phyloP scores from a whole-genome alignment of 92 coral and sea anemone genomes.

The Paragorgia papillata region DNA sequence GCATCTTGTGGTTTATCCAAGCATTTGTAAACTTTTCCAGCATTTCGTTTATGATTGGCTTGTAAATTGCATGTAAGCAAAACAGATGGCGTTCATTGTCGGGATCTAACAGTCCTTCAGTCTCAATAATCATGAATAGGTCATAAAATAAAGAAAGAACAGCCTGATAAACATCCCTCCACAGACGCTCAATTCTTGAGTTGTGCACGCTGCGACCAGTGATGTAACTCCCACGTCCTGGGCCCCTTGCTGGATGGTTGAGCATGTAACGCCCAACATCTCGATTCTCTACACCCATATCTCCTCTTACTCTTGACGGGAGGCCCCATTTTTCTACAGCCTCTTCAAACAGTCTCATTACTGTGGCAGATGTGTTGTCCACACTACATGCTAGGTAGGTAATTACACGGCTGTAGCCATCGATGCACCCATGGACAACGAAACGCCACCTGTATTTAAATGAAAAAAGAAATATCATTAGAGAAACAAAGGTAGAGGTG shows the following conservation, averaged over 20 bases:
- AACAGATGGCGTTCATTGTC: conserved; percentile 45
- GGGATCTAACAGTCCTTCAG: background rate
- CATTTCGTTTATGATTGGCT: conserved; percentile 39
- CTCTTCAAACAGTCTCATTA: conserved; percentile 40
- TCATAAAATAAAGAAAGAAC: conserved; percentile 44
- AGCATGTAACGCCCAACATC: conserved; percentile 55
- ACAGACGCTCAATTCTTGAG: conserved; percentile 48
- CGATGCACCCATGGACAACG: conserved; percentile 64
- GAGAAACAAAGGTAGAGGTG: too few species aligned
- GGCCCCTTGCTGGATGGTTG: conserved; percentile 45
- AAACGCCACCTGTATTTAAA: conserved; percentile 62
- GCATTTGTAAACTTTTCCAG: conserved; percentile 31
- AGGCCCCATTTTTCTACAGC: conserved; percentile 57
- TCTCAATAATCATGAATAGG: conserved; percentile 35
- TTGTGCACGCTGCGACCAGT: conserved; percentile 52
- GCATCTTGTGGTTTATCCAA: conserved; percentile 54
- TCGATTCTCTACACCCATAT: conserved; percentile 65
- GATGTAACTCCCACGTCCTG: conserved; percentile 52
- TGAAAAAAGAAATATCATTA: background rate
- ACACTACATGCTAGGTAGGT: too few species aligned
- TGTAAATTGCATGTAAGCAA: conserved; percentile 48
- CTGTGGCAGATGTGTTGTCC: conserved; percentile 57
- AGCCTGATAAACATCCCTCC: conserved; percentile 53
- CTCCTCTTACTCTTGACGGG: conserved; percentile 60
- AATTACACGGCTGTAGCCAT: conserved; percentile 62